These are phyloP conservation scores for Emys orbicularis DNA, from an alignment of 2,797 vertebrate genomes.

Conservation along the genomic window DNA sequence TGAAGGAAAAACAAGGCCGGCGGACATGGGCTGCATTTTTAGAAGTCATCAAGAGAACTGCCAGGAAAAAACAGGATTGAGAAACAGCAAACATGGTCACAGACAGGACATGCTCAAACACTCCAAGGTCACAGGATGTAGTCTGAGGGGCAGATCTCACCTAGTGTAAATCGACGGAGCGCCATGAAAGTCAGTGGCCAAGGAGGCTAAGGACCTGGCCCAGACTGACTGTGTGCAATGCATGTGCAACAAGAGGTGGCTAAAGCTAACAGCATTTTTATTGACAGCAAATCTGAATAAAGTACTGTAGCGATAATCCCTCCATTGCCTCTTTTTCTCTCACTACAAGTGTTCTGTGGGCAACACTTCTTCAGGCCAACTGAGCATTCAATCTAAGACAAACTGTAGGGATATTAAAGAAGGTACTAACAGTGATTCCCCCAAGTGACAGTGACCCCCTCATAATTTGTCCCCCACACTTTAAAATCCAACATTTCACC, in stretches of 20 bases:
- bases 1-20: background rate
- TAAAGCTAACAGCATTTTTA: background rate
- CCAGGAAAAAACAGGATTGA: background rate
- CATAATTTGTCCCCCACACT: too few relatives aligned
- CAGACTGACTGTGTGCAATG: background rate
- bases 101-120: background rate
- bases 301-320: background rate
- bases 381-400: background rate
- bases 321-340: accelerated
- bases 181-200: background rate
- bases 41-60: background rate
- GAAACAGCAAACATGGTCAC: background rate
- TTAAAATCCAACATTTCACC: too few relatives aligned
- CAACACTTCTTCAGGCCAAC: background rate
- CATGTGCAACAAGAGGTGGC: background rate
- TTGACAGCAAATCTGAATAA: background rate
- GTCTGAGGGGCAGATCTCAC: background rate
- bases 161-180: background rate
- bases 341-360: background rate
- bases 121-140: background rate
- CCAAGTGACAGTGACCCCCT: too few relatives aligned
- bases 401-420: background rate
- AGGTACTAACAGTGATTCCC: too few relatives aligned
- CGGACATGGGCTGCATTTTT: background rate
- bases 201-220: background rate